A percentile compares a stretch with the other conserved stretches of the same genome.
phyloP scores from a whole-genome alignment of 2,888 invertebrate genomes.

The Meta bourneti region DNA sequence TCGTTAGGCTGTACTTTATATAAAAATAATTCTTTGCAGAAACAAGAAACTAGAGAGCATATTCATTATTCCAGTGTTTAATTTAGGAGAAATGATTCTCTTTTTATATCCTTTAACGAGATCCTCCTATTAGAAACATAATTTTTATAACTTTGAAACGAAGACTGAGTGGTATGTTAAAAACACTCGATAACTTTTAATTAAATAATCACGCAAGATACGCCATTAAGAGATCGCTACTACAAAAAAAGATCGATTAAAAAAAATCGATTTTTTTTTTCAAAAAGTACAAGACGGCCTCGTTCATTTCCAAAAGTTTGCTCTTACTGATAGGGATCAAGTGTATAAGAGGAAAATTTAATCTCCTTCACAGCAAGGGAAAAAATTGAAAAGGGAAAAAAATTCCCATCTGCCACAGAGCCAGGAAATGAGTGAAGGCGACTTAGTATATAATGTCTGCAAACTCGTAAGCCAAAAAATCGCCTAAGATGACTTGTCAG shows the following conservation, averaged over 20 bases:
- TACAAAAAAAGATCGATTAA: neutral
- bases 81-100: too few relatives aligned
- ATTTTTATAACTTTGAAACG: neutral
- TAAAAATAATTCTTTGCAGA: too few relatives aligned
- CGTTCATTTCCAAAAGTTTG: neutral
- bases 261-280: neutral
- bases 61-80: too few relatives aligned
- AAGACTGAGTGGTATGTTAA: neutral
- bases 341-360: neutral
- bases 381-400: neutral
- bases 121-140: too few relatives aligned
- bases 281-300: neutral
- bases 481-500: neutral
- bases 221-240: neutral
- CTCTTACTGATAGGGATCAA: neutral
- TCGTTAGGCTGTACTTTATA: too few relatives aligned
- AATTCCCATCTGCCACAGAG: neutral
- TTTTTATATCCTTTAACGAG: too few relatives aligned
- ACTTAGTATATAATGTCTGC: neutral
- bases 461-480: slow-evolving; percentile 16
- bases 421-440: slow-evolving; percentile 16
- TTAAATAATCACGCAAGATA: neutral
- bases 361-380: neutral
- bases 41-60: too few relatives aligned
- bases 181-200: neutral